These are phyloP conservation scores for Bombus breviceps DNA, from an alignment of 1,140 invertebrate species.

Conservation along the genomic window DNA sequence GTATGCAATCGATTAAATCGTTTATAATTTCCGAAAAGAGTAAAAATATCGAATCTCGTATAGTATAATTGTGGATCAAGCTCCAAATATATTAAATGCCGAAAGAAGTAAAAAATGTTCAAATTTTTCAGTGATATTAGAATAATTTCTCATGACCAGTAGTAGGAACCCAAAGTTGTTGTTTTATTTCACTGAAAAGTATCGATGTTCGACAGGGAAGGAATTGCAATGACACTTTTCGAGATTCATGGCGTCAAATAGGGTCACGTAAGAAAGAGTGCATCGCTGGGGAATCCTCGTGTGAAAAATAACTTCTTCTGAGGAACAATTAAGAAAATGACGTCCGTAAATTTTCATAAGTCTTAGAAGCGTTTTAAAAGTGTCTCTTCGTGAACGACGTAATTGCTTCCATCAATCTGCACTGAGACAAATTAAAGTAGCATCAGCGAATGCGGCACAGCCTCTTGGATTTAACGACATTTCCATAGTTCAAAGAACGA, in stretches of 20 bases:
- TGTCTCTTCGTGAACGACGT: constrained; percentile 68
- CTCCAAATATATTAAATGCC: background rate
- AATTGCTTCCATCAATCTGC: constrained; percentile 79
- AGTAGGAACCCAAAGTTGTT: background rate
- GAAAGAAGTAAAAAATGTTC: background rate
- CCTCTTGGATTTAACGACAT: constrained; percentile 58
- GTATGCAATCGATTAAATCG: background rate
- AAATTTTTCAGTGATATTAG: background rate
- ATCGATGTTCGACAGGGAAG: constrained; percentile 16
- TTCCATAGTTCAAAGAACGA: constrained; percentile 55
- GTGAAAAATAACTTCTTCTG: constrained; percentile 73
- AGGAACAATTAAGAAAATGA: constrained; percentile 79
- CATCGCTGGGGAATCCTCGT: constrained; percentile 25
- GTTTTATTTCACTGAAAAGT: background rate
- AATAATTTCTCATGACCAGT: background rate
- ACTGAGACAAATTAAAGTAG: constrained; percentile 74
- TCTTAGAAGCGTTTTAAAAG: constrained; percentile 72
- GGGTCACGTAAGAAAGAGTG: constrained; percentile 45
- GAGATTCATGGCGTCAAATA: constrained; percentile 29
- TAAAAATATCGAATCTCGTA: background rate
- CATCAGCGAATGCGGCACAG: constrained; percentile 51
- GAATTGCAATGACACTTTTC: constrained; percentile 17
- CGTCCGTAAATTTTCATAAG: constrained; percentile 75
- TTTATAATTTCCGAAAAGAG: background rate
- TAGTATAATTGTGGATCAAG: no score